A percentile compares a stretch with the other conserved stretches of the same genome.
phyloP scores from a whole-genome alignment of 2,888 invertebrate species.

The Epicampocera succincta region DNA sequence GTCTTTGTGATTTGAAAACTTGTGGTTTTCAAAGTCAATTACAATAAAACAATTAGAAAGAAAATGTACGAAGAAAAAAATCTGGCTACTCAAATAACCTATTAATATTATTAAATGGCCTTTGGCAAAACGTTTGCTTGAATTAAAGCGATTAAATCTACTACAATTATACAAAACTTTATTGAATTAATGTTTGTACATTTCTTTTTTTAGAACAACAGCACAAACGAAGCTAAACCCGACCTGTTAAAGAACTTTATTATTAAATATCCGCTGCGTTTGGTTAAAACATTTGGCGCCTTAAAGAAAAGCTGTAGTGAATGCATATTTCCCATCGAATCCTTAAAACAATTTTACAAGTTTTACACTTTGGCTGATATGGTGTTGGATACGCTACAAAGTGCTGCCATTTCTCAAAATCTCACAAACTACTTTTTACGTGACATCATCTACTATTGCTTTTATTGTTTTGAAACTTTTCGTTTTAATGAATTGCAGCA shows the following conservation, averaged over 20 bases:
- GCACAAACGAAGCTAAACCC: slow-evolving; percentile 50
- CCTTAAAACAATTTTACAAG: slow-evolving; percentile 73
- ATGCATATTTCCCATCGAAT: slow-evolving; percentile 73
- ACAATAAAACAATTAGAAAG: no score
- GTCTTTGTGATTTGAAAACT: no score
- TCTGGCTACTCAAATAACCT: no score
- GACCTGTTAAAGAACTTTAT: slow-evolving; percentile 54
- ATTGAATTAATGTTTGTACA: background rate
- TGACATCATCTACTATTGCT: slow-evolving; percentile 76
- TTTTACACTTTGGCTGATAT: slow-evolving; percentile 75
- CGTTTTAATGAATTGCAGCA: slow-evolving; percentile 17
- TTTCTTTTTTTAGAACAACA: slow-evolving; percentile 65
- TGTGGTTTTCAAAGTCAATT: no score
- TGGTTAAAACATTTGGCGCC: slow-evolving; percentile 74
- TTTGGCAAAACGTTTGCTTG: background rate
- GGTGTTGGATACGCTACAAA: slow-evolving; percentile 71
- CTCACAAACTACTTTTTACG: slow-evolving; percentile 74
- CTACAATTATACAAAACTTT: background rate
- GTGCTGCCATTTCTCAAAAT: slow-evolving; percentile 48
- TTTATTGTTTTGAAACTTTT: slow-evolving; percentile 65
- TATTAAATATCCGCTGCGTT: slow-evolving; percentile 71
- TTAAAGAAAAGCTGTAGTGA: slow-evolving; percentile 75
- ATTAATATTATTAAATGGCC: no score
- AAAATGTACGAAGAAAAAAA: no score
- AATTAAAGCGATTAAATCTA: slow-evolving; percentile 12